phyloP scores from a whole-genome alignment of 2,888 invertebrate species.

The Aleiodes testaceus region DNA sequence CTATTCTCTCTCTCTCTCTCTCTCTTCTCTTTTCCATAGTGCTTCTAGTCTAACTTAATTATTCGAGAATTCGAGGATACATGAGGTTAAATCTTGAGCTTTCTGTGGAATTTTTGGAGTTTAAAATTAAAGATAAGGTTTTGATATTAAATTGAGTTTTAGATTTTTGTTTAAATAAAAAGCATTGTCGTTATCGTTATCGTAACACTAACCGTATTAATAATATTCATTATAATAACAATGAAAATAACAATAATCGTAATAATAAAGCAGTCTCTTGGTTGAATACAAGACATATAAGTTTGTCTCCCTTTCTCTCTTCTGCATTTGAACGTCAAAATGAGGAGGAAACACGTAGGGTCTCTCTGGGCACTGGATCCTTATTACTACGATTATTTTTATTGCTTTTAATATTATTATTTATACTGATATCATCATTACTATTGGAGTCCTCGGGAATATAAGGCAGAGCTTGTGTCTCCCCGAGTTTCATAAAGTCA shows the following conservation, averaged over 20 bases:
- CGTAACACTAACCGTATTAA: background rate
- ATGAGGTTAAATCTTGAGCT: constrained; percentile 45
- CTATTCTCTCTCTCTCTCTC: constrained; percentile 30
- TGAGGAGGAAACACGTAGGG: background rate
- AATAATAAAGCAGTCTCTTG: constrained; percentile 1
- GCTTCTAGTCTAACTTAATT: constrained; percentile 70
- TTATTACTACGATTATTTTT: constrained; percentile 25
- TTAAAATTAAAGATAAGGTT: too few relatives aligned
- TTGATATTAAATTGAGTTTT: background rate
- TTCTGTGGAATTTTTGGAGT: background rate
- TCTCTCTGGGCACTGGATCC: background rate
- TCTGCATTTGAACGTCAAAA: background rate
- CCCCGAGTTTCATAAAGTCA: background rate
- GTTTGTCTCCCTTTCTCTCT: background rate
- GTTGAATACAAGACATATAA: background rate
- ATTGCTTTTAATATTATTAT: constrained; percentile 23
- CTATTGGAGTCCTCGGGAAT: background rate
- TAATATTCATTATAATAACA: constrained; percentile 20
- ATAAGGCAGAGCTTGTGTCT: background rate
- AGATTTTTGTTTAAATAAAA: too few relatives aligned
- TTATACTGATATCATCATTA: constrained; percentile 24
- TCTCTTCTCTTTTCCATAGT: constrained; percentile 56
- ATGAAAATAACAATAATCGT: constrained; percentile 14
- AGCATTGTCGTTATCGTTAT: too few relatives aligned
- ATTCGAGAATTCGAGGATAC: constrained; percentile 73